Evolutionary conservation across 2,113 vertebrate species (phyloP), one percentile per base, ranked within the genome.

Genomic region (Leucopsar rothschildi): DNA sequence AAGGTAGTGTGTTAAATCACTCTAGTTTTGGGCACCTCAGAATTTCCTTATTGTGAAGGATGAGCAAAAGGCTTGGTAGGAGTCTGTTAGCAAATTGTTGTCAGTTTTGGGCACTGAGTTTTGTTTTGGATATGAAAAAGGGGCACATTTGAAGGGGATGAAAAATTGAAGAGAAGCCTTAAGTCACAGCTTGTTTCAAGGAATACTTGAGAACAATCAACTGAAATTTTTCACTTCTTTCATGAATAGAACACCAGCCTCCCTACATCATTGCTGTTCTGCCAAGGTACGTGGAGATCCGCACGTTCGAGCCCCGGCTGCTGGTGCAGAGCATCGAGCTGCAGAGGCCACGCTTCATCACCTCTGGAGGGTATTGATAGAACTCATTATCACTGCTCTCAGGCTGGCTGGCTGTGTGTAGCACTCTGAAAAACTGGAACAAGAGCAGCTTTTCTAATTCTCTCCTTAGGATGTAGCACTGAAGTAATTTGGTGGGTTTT

Each of bases 221-320:
- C 18, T 37, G 71, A 3, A 1, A 2, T 69, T 42, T 70, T 81
- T 68, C 22, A 8, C 49, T 61, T 91, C 11, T 97, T 86, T 79
- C 40, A 27, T 24, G n/a, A 50, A 19, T 83, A 99, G 99, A 99
- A 65, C 98, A 99, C 89, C 99, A 99, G 97, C 98, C 99, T 82
- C 99, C 99, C 5, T 99, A 99, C 97, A 99, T 99, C 96, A 98
- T 99, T 22, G 99, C 99, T 2, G 99, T 99, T 71, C 97, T 99
- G 82, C 99, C 99, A 3, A 98, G 99, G 6, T 99, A 99, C 1
- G 99, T 99, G 95, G 99, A 99, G 97, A 99, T 99, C 94, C 98
- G 99, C 61, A 99, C 99, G 1, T 98, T 99, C 9, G 99, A 99
- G 42, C 99, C 99, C 0, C 97, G 99, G 66, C 98, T 99, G 92